phyloP scores from a whole-genome alignment of 1,140 invertebrate species.

The Battus philenor region DNA sequence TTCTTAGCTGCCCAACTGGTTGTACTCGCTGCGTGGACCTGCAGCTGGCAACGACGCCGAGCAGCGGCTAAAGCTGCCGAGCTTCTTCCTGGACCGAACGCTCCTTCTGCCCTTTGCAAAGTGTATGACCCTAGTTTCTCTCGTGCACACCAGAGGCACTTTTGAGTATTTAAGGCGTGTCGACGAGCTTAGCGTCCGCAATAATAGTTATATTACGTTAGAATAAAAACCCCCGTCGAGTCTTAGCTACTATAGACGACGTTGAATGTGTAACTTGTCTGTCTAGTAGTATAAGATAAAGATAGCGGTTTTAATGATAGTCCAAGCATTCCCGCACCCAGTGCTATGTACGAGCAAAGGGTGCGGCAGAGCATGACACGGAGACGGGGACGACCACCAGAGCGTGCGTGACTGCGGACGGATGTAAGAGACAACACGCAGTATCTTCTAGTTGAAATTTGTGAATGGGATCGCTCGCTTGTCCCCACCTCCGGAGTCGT shows the following conservation, averaged over 20 bases:
- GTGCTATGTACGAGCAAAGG: conserved; percentile 43
- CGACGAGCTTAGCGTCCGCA: conserved; percentile 61
- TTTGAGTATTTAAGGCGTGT: conserved; percentile 76
- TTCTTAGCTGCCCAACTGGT: conserved; percentile 89
- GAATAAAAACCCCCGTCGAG: conserved; percentile 65
- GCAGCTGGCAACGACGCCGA: conserved; percentile 87
- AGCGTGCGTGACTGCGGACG: conserved; percentile 61
- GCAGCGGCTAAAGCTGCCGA: conserved; percentile 76
- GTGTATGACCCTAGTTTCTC: conserved; percentile 87
- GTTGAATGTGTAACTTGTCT: conserved; percentile 30
- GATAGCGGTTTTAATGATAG: conserved; percentile 64
- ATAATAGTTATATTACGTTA: conserved; percentile 68
- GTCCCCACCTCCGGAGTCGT: conserved; percentile 67
- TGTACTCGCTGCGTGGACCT: conserved; percentile 88
- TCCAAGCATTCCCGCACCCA: conserved; percentile 38
- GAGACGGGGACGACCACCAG: conserved; percentile 71
- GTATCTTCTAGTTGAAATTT: conserved; percentile 36
- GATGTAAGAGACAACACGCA: conserved; percentile 39
- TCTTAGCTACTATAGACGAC: conserved; percentile 46
- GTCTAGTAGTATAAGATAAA: conserved; percentile 47
- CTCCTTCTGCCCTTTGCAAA: conserved; percentile 86
- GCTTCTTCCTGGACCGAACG: conserved; percentile 69
- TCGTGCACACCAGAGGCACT: conserved; percentile 85
- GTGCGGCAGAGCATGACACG: conserved; percentile 41
- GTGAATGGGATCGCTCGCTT: conserved; percentile 61